These are phyloP conservation scores for Oxyteleia sp. DNA, from an alignment of 2,888 invertebrate genomes.

Conservation along the genomic window DNA sequence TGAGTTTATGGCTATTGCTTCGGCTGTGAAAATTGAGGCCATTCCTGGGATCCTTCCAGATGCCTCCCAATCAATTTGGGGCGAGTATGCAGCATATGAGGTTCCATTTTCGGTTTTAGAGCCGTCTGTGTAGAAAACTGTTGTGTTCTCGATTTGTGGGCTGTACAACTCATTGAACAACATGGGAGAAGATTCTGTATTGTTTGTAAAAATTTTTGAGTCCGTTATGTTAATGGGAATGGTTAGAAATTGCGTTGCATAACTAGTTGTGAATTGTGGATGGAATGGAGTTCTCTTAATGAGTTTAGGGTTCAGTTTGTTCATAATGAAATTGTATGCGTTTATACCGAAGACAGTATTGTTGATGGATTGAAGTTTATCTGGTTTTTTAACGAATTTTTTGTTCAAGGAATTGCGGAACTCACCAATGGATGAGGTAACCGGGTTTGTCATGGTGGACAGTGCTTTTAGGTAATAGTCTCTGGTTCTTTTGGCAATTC, in stretches of 20 bases:
- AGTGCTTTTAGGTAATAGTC: slow-evolving; percentile 24
- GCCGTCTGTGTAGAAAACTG: neutral
- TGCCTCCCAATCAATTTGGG: neutral
- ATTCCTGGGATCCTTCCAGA: neutral
- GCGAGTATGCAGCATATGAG: neutral
- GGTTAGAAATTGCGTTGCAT: too few relatives aligned
- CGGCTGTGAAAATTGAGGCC: neutral
- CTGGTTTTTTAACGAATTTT: too few relatives aligned
- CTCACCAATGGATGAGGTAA: too few relatives aligned
- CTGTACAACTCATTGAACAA: too few relatives aligned
- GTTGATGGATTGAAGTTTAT: too few relatives aligned
- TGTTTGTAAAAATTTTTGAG: too few relatives aligned
- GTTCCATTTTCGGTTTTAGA: neutral
- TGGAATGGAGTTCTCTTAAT: too few relatives aligned
- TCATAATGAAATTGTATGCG: too few relatives aligned
- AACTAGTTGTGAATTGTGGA: too few relatives aligned
- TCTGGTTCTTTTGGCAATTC: slow-evolving; percentile 7
- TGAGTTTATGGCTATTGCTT: neutral
- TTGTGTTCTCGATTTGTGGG: neutral
- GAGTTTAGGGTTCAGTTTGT: too few relatives aligned
- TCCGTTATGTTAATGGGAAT: too few relatives aligned
- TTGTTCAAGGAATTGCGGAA: neutral
- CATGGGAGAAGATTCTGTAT: neutral
- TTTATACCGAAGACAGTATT: too few relatives aligned
- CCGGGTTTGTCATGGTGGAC: slow-evolving; percentile 1